Conservation (phyloP, 2,797 vertebrate genomes). For the Gastrophryne carolinensis region DNA sequence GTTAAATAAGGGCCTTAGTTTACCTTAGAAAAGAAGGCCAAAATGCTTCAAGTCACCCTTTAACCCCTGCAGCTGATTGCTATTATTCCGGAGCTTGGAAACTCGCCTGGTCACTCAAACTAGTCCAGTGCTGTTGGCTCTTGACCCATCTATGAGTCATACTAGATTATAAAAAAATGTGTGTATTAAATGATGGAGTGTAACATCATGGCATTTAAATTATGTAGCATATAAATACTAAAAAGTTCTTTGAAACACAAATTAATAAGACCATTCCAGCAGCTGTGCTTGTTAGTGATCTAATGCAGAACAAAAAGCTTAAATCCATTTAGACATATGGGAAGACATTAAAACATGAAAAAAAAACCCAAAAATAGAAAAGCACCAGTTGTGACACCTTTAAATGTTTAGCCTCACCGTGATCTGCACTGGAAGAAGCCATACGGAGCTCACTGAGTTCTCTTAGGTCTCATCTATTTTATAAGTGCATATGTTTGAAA, state of each 20-base stretch:
- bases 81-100: no score
- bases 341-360: neutral
- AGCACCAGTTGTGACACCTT: neutral
- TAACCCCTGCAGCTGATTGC: no score
- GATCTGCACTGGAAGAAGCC: constrained; percentile 1
- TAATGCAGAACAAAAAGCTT: neutral
- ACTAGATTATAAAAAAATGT: no score
- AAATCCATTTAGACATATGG: neutral
- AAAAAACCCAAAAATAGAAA: neutral
- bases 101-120: no score
- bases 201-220: neutral
- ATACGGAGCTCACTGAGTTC: constrained; percentile 20
- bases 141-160: no score
- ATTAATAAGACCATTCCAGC: neutral
- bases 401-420: neutral
- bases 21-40: no score
- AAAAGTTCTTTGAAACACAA: neutral
- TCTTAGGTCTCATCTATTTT: constrained; percentile 33
- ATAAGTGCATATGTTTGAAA: constrained; percentile 34
- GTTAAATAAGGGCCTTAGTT: no score
- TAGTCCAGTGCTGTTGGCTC: no score
- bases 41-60: no score
- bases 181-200: no score
- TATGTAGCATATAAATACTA: neutral
- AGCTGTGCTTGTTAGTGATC: neutral